phyloP scores from a whole-genome alignment of 2,888 invertebrate genomes.

The Tipula lateralis region DNA sequence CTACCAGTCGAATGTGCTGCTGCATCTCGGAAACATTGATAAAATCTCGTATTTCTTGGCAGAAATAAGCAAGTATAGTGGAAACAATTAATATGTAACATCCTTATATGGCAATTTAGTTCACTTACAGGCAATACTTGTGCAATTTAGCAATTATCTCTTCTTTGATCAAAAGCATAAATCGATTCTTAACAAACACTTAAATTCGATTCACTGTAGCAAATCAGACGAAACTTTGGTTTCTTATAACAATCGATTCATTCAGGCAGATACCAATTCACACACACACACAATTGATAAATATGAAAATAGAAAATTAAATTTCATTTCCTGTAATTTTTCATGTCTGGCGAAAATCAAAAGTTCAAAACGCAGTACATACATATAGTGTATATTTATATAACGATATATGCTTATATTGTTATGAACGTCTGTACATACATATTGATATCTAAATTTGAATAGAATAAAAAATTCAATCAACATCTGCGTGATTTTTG shows the following conservation, averaged over 20 bases:
- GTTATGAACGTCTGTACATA: background rate
- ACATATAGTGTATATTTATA: background rate
- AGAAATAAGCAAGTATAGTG: too few relatives aligned
- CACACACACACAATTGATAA: background rate
- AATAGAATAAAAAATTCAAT: background rate
- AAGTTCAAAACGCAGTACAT: background rate
- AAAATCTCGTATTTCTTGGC: too few relatives aligned
- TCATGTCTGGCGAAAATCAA: background rate
- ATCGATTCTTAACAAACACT: too few relatives aligned
- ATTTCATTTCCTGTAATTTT: background rate
- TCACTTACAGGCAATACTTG: too few relatives aligned
- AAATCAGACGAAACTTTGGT: background rate
- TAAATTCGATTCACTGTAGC: background rate
- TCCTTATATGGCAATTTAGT: too few relatives aligned
- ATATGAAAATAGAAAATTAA: background rate
- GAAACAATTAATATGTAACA: too few relatives aligned
- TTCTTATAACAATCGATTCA: background rate
- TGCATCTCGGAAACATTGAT: too few relatives aligned
- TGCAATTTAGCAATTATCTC: too few relatives aligned
- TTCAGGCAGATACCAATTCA: background rate
- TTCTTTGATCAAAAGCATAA: too few relatives aligned
- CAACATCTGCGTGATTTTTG: background rate
- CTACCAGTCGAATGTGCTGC: too few relatives aligned
- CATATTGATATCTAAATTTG: background rate
- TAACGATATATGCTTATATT: background rate